Evolutionary conservation across 2,113 vertebrate species (phyloP).

Genomic region (Psettodes erumei): DNA sequence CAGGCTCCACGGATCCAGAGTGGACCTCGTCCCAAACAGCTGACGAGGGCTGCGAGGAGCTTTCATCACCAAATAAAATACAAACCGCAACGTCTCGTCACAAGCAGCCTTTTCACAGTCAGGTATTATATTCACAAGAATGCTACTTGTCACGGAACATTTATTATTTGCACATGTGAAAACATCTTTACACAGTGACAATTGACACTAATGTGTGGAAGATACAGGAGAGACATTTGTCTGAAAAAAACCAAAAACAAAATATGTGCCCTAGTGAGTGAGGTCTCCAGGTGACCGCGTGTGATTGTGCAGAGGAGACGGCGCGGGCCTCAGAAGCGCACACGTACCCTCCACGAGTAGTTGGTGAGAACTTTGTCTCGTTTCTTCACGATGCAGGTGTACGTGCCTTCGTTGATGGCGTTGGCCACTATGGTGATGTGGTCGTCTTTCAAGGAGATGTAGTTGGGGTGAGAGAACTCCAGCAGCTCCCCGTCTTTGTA

Average conservation of each 20-base stretch:
- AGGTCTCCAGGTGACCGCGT: slow-evolving; percentile 58
- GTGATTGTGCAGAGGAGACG: slow-evolving; percentile 26
- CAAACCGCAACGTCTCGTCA: slow-evolving; percentile 29
- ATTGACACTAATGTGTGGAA: slow-evolving; percentile 38
- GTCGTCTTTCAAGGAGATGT: slow-evolving; percentile 90
- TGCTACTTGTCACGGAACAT: slow-evolving; percentile 48
- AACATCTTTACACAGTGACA: slow-evolving; percentile 60
- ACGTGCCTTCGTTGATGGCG: slow-evolving; percentile 95
- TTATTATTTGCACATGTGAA: slow-evolving; percentile 71
- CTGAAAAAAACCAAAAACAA: not conserved
- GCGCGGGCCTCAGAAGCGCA: slow-evolving; percentile 81
- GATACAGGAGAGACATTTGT: slow-evolving; percentile 28
- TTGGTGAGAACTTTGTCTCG: slow-evolving; percentile 91
- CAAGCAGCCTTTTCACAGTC: slow-evolving; percentile 36
- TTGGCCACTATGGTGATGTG: slow-evolving; percentile 96
- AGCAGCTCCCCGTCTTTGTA: slow-evolving; percentile 96
- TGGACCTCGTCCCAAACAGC: slow-evolving; percentile 23
- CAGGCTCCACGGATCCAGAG: slow-evolving; percentile 6
- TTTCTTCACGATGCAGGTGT: slow-evolving; percentile 93
- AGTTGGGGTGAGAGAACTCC: slow-evolving; percentile 93
- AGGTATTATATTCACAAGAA: slow-evolving; percentile 43
- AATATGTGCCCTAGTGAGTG: slow-evolving; percentile 77
- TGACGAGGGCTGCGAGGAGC: slow-evolving; percentile 1
- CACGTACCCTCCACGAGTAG: slow-evolving; percentile 94
- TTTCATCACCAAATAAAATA: slow-evolving; percentile 53